Conservation (phyloP, 2,797 vertebrate species). For the Hephaestus fuliginosus region DNA sequence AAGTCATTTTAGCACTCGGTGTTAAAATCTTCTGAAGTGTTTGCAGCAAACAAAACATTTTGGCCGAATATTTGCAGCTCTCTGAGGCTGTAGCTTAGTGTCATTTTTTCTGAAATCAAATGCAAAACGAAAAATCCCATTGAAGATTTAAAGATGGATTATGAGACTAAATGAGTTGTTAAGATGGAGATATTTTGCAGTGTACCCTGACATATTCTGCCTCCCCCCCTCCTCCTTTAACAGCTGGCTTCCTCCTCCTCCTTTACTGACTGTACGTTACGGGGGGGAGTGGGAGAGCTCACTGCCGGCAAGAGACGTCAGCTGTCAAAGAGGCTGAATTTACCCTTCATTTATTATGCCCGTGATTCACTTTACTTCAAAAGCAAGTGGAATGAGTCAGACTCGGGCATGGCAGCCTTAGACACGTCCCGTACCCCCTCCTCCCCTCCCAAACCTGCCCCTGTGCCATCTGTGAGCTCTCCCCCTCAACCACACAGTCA, state of each 20-base stretch:
- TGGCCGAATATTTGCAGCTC: not conserved
- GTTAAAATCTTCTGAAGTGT: constrained; percentile 34
- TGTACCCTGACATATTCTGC: constrained; percentile 53
- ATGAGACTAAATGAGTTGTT: constrained; percentile 35
- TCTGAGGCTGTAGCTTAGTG: not conserved
- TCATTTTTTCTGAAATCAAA: no score
- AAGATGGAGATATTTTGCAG: constrained; percentile 56
- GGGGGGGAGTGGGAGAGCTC: constrained; percentile 59
- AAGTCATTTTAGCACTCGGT: constrained; percentile 14
- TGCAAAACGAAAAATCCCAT: not conserved
- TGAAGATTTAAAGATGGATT: constrained; percentile 31
- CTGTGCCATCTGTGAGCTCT: constrained; percentile 73
- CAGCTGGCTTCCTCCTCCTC: constrained; percentile 66
- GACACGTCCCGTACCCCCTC: constrained; percentile 13
- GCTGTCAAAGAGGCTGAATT: constrained; percentile 61
- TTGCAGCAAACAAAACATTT: not conserved
- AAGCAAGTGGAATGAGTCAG: constrained; percentile 65
- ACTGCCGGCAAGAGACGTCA: constrained; percentile 61
- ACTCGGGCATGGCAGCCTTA: constrained; percentile 49
- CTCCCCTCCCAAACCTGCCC: constrained; percentile 1
- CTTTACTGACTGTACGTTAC: constrained; percentile 46
- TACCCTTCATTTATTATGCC: constrained; percentile 59
- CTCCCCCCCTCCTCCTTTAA: constrained; percentile 62
- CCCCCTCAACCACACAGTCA: constrained; percentile 57
- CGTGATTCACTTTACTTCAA: constrained; percentile 70